Percentiles rank a stretch among this genome's conserved stretches.
Conservation (phyloP, 2,113 vertebrate genomes). For the Agapornis roseicollis region DNA sequence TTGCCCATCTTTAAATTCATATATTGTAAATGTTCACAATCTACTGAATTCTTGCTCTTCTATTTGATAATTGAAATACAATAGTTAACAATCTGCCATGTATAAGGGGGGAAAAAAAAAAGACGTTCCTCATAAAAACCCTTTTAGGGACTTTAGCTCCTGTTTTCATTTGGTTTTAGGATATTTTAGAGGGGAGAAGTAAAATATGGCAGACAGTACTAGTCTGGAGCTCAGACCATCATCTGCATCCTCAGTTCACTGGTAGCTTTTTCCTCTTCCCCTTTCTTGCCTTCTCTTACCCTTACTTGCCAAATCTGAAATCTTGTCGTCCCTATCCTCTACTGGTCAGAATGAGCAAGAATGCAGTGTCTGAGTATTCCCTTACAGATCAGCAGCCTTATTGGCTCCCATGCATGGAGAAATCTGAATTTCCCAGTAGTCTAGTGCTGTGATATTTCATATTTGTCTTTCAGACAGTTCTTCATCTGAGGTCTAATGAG, state of each 20-base stretch:
- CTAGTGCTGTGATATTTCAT: slow-evolving; percentile 12
- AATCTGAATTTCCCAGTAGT: slow-evolving; percentile 26
- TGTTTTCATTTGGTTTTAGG: neutral
- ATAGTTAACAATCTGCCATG: neutral
- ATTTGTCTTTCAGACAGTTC: neutral
- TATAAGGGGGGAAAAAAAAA: neutral
- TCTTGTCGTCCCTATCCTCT: neutral
- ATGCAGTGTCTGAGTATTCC: neutral
- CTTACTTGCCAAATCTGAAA: neutral
- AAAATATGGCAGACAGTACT: neutral
- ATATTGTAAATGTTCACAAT: neutral
- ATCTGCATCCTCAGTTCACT: neutral
- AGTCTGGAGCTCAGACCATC: neutral
- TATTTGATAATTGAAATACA: neutral
- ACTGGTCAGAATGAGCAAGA: neutral
- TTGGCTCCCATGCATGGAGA: slow-evolving; percentile 1
- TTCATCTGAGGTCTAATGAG: neutral
- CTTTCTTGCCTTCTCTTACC: neutral
- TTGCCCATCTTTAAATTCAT: neutral
- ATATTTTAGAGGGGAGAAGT: neutral
- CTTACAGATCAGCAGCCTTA: neutral
- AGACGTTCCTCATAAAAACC: neutral
- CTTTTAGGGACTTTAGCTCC: neutral
- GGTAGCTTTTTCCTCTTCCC: neutral
- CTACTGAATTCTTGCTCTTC: neutral